Evolutionary conservation across 2,888 invertebrate genomes (phyloP), one percentile per base, ranked within the genome.

Genomic region (Dynastes grantii): DNA sequence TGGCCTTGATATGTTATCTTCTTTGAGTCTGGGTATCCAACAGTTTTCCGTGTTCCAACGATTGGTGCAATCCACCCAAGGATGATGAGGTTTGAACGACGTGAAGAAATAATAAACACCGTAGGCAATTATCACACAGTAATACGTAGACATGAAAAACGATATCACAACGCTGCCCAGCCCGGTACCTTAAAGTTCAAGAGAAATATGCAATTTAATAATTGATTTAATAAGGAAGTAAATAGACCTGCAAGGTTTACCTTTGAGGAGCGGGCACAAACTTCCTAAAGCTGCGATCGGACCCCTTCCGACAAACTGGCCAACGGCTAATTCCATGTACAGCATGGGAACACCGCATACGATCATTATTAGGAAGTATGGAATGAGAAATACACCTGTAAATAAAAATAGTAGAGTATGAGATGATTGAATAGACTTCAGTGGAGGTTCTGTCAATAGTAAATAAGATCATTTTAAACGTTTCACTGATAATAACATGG

Each of bases 41-140:
- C 97, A 98, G 80, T 93, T 91, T 0, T 92, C 90, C 2, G 96
- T 95, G 87, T 97, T 97, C 98, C 96, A 94, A 85, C 93, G 91
- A 89, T 97, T 95, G 80, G 92, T 92, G 87, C 98, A 98, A 85
- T 93, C 93, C 37, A 94, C 93, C 98, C 98, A 98, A 1, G 98
- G 97, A 85, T 97, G 94, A 83, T 94, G 93, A 64, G 95, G 92
- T 87, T 95, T 95, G 87, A 97, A 97, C 40, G 97, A 95, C 80
- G 96, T 95, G 89, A 96, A 96, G 89, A 98, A 95, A 89, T 97
- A 98, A 89, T 96, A 97, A 85, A 97, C 94, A 76, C 96, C 94
- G 92, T 98, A 98, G 80, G 96, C 96, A 89, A 98, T 97, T 88
- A 98, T 96, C 83, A 98, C 96, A 89, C 97, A 97, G 89, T 98